phyloP scores from a whole-genome alignment of 2,113 vertebrate genomes.

The Dromas ardeola region DNA sequence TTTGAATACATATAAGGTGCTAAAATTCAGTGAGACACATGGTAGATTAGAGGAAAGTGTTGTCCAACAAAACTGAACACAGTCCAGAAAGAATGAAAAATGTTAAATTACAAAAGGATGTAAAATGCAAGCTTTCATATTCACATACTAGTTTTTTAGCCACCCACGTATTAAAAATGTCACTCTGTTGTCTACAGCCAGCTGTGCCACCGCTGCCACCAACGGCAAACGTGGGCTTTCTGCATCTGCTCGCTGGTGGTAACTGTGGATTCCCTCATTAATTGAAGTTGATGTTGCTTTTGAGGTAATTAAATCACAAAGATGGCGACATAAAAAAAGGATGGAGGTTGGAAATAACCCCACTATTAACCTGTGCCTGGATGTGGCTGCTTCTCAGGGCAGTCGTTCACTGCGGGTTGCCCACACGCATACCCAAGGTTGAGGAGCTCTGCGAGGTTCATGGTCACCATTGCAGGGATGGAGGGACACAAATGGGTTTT shows the following conservation, averaged over 20 bases:
- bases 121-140: not conserved
- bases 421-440: accelerated
- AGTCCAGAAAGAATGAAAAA: not conserved
- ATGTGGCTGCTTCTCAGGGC: not conserved
- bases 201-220: not conserved
- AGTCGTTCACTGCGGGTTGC: not conserved
- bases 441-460: accelerated
- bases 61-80: not conserved
- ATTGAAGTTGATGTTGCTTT: not conserved
- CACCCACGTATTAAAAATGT: not conserved
- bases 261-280: not conserved
- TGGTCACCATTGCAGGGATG: not conserved
- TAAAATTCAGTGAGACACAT: not conserved
- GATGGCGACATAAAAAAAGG: not conserved
- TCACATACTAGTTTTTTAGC: not conserved
- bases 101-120: not conserved
- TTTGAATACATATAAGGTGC: not conserved
- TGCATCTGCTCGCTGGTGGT: not conserved
- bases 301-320: not conserved
- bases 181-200: not conserved
- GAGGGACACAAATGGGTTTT: no score
- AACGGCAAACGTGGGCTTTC: not conserved
- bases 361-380: not conserved
- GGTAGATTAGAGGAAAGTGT: not conserved
- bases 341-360: not conserved